Conservation (phyloP, 2,113 vertebrate species). For the Epinephelus fuscoguttatus region DNA sequence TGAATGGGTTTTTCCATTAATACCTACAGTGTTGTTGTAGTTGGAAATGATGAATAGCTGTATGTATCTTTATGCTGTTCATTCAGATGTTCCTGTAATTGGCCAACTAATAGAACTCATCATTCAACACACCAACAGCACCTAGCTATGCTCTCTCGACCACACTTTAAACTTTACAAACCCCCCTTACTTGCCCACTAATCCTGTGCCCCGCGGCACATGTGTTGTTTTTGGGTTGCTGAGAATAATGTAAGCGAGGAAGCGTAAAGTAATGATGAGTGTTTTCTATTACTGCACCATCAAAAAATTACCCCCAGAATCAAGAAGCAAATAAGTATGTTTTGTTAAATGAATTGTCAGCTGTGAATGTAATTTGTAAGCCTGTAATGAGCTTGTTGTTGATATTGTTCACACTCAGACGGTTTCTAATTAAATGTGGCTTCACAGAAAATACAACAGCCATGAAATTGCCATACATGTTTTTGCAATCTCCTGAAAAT, state of each 20-base stretch:
- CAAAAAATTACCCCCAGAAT: not conserved
- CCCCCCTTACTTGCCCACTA: not conserved
- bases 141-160: not conserved
- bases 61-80: slow-evolving; percentile 45
- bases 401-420: slow-evolving; percentile 51
- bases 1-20: slow-evolving; percentile 53
- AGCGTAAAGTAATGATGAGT: slow-evolving; percentile 2
- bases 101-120: slow-evolving; percentile 69
- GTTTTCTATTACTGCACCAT: not conserved
- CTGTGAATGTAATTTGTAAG: slow-evolving; percentile 27
- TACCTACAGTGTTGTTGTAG: slow-evolving; percentile 55
- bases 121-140: slow-evolving; percentile 50
- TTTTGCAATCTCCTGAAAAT: slow-evolving; percentile 10
- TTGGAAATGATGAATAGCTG: slow-evolving; percentile 63
- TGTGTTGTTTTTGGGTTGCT: not conserved
- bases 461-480: slow-evolving; percentile 50
- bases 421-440: slow-evolving; percentile 56
- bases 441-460: slow-evolving; percentile 41
- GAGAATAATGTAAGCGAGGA: not conserved
- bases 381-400: slow-evolving; percentile 41
- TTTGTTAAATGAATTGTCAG: slow-evolving; percentile 16
- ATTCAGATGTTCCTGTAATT: slow-evolving; percentile 69
- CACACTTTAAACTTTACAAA: slow-evolving; percentile 20
- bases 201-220: not conserved
- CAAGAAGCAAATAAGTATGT: not conserved